These are phyloP conservation scores for Antigone vipio DNA, from an alignment of 2,113 vertebrate species.

Conservation along the genomic window DNA sequence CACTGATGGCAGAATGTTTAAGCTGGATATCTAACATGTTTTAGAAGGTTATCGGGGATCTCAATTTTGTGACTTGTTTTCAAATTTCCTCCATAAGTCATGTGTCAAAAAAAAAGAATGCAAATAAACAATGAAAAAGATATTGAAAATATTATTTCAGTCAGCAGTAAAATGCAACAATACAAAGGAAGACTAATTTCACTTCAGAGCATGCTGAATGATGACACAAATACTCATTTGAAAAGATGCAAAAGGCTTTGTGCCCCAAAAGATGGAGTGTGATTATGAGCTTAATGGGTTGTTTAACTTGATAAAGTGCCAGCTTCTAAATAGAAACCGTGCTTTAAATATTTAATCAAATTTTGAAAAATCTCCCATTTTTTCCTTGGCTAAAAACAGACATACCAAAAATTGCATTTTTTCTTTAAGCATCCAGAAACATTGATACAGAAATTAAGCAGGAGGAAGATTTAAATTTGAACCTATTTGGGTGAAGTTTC, in stretches of 20 bases:
- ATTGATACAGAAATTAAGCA: not conserved
- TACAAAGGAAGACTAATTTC: conserved; percentile 38
- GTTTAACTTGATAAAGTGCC: conserved; percentile 51
- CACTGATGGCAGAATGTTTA: not conserved
- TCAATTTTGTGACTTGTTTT: conserved; percentile 15
- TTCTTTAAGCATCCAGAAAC: not conserved
- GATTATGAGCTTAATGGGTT: conserved; percentile 35
- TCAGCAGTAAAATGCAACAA: conserved; percentile 7
- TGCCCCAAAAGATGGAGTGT: conserved; percentile 1
- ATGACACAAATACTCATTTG: conserved; percentile 9
- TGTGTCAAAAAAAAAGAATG: not conserved
- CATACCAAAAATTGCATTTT: not conserved
- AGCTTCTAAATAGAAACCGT: conserved; percentile 25
- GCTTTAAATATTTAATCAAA: conserved; percentile 50
- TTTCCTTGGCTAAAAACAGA: not conserved
- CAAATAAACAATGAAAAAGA: conserved; percentile 27
- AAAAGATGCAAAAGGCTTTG: conserved; percentile 13
- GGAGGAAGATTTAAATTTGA: not conserved
- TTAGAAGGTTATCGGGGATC: conserved; percentile 12
- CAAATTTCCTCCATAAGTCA: not conserved
- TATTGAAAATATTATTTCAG: conserved; percentile 20
- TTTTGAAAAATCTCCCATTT: not conserved
- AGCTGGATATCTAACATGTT: not conserved
- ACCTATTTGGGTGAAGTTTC: not conserved
- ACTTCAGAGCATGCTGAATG: not conserved